Percentiles rank a stretch among this genome's conserved stretches.
These are phyloP conservation scores for Thereuonema tuberculata DNA, from an alignment of 1,140 invertebrate species.

Conservation along the genomic window DNA sequence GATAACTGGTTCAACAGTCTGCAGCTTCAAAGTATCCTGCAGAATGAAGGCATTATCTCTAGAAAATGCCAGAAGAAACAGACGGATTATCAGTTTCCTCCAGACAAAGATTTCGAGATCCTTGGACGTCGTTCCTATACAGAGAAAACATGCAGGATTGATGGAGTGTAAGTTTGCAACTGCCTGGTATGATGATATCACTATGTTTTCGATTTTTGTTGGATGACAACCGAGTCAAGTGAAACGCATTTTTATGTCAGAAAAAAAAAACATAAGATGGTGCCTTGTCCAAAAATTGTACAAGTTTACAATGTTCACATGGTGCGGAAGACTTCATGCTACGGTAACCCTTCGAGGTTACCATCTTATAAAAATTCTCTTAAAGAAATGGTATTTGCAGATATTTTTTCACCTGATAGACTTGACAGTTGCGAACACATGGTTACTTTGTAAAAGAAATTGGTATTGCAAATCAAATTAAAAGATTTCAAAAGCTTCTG, in stretches of 20 bases:
- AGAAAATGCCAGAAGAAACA: slow-evolving; percentile 29
- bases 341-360: slow-evolving; percentile 18
- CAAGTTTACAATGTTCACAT: slow-evolving; percentile 21
- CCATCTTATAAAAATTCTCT: slow-evolving; percentile 16
- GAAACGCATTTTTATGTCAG: not conserved
- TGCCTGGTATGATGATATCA: not conserved
- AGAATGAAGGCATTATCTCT: slow-evolving; percentile 22
- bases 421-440: slow-evolving; percentile 18
- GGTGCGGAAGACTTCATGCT: slow-evolving; percentile 22
- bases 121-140: slow-evolving; percentile 7
- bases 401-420: slow-evolving; percentile 19
- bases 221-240: not conserved
- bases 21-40: slow-evolving; percentile 14
- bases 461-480: not conserved
- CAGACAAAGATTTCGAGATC: slow-evolving; percentile 20
- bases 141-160: not conserved
- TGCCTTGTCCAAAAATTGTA: slow-evolving; percentile 13
- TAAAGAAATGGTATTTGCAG: slow-evolving; percentile 20
- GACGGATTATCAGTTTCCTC: slow-evolving; percentile 24
- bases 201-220: not conserved
- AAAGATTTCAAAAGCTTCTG: not conserved
- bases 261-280: not conserved
- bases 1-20: slow-evolving; percentile 22
- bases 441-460: slow-evolving; percentile 16
- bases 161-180: not conserved